Base-by-base conservation (phyloP, 2,113 vertebrate genomes). In the Corythaixoides concolor region DNA sequence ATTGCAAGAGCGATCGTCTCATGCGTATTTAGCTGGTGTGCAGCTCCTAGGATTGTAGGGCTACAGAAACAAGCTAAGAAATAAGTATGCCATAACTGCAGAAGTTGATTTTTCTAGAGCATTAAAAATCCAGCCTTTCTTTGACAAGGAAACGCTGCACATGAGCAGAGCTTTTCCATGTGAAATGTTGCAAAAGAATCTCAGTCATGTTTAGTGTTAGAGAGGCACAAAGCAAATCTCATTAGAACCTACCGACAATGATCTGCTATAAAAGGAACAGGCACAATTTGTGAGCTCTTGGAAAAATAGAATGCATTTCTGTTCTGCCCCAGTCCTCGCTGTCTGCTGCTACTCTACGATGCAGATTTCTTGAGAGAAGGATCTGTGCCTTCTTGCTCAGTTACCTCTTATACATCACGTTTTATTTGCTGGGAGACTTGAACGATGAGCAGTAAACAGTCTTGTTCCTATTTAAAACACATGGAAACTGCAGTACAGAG, bases 371-470 rank as follows among this genome's bases (percentile, higher is more conserved):
- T 88, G 50, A 47, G 82, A 69, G 82, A 53, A 67, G 55, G 32
- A 32, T 77, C 82, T 88, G 78, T 90, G 59, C 88, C 88, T 74
- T 30, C 78, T 77, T 83, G 63, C 72, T 84, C 73, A 21, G 28
- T 59, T 86, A 70, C 75, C 63, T 84, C 81, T 63, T 89, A 58
- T 6, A 17, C 39, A 72, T 74, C 92, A 70, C 2, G 0, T 64
- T 96, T 96, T 93, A 94, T 94, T 93, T 96, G 85, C 88, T 73
- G 41, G 82, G 95, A 93, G 88, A 77, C 60, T 66, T 62, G 45
- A 90, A 77, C n/a, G 5, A 55, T 47, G 72, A 85, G 80, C 64
- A 89, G 33, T 76, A 90, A 88, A 95, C 52, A 21, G 64, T 82
- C 66, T 35, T 78, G 68, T 59, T 94, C 72, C 35, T 60, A 37